Percentiles rank a stretch among this genome's conserved stretches.
Conservation (phyloP, 2,888 invertebrate genomes). For the Rotaria sp. region DNA sequence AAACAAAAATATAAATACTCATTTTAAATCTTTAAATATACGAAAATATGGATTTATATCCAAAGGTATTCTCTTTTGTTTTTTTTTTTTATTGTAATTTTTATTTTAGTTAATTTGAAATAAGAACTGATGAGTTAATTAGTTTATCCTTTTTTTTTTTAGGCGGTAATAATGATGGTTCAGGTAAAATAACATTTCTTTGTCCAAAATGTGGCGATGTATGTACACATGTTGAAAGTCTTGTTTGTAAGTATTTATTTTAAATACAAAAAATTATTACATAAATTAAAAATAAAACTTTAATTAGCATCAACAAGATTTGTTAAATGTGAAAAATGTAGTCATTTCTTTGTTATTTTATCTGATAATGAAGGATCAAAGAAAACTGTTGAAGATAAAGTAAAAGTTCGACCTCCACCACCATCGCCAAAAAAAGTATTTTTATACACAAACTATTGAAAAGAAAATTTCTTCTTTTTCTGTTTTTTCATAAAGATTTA, state of each 20-base stretch:
- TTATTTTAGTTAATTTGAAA: neutral
- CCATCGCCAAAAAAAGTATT: conserved; percentile 34
- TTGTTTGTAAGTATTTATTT: conserved; percentile 63
- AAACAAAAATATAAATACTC: neutral
- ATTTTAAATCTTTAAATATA: neutral
- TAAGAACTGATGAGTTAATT: neutral
- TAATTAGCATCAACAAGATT: conserved; percentile 71
- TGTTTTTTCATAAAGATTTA: conserved; percentile 63
- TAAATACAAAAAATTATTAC: neutral
- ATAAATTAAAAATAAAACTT: too few species aligned
- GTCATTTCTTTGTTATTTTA: conserved; percentile 90
- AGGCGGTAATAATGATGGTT: neutral
- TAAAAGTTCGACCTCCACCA: conserved; percentile 11
- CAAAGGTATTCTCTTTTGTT: neutral
- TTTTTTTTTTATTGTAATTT: neutral
- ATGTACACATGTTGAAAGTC: conserved; percentile 92
- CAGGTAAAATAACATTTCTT: conserved; percentile 44
- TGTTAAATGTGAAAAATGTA: conserved; percentile 94
- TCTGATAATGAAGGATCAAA: conserved; percentile 62
- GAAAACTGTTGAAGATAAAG: neutral
- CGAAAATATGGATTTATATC: neutral
- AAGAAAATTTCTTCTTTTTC: too few species aligned
- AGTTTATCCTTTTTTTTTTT: neutral
- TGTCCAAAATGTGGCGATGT: conserved; percentile 94
- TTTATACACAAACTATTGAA: neutral